These are phyloP conservation scores for Coturnix japonica DNA, from an alignment of 2,113 vertebrate species.

Conservation along the genomic window DNA sequence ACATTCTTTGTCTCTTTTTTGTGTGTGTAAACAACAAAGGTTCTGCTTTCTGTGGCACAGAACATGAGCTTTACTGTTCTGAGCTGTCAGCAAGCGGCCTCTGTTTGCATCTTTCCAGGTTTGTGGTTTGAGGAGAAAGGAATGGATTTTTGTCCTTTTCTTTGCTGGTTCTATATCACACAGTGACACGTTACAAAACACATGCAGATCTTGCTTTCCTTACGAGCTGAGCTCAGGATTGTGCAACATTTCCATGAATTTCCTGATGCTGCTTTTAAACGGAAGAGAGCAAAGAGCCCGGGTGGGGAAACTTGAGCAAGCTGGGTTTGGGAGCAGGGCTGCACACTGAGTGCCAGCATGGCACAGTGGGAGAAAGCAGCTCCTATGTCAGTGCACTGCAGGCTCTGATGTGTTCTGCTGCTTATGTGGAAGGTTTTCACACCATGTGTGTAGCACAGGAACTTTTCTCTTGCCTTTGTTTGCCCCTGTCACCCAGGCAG, in stretches of 20 bases:
- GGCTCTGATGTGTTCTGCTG: fast-evolving
- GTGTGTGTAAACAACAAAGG: neutral
- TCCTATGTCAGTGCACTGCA: fast-evolving
- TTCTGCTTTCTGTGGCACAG: neutral
- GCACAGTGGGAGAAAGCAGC: neutral
- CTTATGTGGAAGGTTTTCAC: neutral
- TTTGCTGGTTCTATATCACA: fast-evolving
- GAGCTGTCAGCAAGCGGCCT: too few relatives aligned
- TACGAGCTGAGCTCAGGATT: neutral
- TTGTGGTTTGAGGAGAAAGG: neutral
- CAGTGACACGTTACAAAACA: neutral
- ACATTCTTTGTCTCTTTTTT: neutral
- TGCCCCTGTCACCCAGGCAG: fast-evolving
- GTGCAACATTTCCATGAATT: neutral
- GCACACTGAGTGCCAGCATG: neutral
- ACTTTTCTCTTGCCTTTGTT: neutral
- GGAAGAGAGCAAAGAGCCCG: neutral
- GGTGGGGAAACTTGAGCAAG: neutral
- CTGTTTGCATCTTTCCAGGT: too few relatives aligned
- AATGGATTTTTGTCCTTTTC: neutral
- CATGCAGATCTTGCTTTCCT: neutral
- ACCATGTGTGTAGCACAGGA: fast-evolving
- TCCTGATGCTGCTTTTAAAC: neutral
- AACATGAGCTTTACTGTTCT: neutral
- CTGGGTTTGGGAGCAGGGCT: neutral